Conservation (phyloP, 1,140 invertebrate genomes). For the Drosophila nasuta region DNA sequence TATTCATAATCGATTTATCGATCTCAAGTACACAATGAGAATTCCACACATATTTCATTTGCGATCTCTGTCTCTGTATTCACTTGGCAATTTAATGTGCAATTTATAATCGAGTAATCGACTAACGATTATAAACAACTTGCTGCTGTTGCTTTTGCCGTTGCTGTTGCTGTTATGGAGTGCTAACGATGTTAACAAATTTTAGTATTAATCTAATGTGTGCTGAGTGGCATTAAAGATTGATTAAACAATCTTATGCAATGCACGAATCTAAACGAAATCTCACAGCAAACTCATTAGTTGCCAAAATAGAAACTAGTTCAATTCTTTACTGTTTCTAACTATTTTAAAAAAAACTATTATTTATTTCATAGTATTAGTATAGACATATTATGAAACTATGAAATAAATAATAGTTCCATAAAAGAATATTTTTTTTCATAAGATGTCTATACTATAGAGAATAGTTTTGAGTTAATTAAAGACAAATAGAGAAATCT, state of each 20-base stretch:
- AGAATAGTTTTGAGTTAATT: no score
- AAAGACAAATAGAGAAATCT: no score
- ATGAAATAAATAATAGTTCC: no score
- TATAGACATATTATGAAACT: no score
- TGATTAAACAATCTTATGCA: constrained; percentile 1
- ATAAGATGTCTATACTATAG: no score
- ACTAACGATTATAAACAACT: not conserved
- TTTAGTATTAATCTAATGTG: constrained; percentile 1
- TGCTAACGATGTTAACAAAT: constrained; percentile 6
- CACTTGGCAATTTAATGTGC: constrained; percentile 17
- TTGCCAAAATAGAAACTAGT: not conserved
- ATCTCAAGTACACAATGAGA: constrained; percentile 17
- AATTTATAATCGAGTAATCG: constrained; percentile 22
- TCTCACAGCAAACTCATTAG: not conserved
- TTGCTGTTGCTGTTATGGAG: not conserved
- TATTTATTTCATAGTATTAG: no score
- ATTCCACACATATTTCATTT: constrained; percentile 8
- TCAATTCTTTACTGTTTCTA: no score
- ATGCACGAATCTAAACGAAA: not conserved
- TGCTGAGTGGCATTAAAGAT: constrained; percentile 3
- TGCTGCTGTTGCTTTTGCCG: no score
- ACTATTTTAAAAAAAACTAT: no score
- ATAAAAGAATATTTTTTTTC: no score
- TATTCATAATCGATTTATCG: constrained; percentile 24
- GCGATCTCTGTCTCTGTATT: not conserved